phyloP scores from a whole-genome alignment of 2,888 invertebrate genomes.

The Tetranychus piercei region DNA sequence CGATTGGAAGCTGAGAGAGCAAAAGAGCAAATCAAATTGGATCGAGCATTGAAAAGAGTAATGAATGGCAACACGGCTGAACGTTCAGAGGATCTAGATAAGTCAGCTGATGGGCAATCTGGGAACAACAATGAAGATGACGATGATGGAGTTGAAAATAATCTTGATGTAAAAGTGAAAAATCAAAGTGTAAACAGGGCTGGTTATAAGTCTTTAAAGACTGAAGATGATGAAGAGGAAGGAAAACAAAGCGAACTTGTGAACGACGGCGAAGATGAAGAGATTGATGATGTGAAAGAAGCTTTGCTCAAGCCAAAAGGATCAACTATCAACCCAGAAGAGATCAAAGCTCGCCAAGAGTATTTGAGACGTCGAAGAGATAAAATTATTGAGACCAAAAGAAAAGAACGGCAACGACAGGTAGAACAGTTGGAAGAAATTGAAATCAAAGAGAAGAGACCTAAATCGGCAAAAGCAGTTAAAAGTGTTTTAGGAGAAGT shows the following conservation, averaged over 20 bases:
- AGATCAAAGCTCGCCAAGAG: slow-evolving; percentile 57
- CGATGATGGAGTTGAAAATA: slow-evolving; percentile 3
- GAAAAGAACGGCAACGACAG: slow-evolving; percentile 62
- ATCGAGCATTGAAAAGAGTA: slow-evolving; percentile 25
- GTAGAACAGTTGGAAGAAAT: slow-evolving; percentile 36
- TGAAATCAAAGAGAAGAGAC: slow-evolving; percentile 37
- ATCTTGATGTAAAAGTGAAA: background rate
- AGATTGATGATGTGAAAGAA: background rate
- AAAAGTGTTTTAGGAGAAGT: slow-evolving; percentile 43
- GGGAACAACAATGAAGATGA: background rate
- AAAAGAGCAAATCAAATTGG: slow-evolving; percentile 33
- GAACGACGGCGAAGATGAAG: background rate
- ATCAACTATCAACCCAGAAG: slow-evolving; percentile 31
- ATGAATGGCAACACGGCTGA: background rate
- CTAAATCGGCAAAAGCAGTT: slow-evolving; percentile 56
- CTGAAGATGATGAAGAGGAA: slow-evolving; percentile 17
- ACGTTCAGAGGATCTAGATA: background rate
- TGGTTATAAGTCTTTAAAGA: background rate
- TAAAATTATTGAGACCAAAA: slow-evolving; percentile 70
- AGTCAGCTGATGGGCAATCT: background rate
- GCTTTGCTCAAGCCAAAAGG: background rate
- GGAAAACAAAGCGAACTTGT: background rate
- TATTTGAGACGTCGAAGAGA: slow-evolving; percentile 75
- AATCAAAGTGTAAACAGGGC: background rate
- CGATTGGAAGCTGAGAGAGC: slow-evolving; percentile 33